Conservation (phyloP, 2,797 vertebrate genomes). For the Apogon talboti region DNA sequence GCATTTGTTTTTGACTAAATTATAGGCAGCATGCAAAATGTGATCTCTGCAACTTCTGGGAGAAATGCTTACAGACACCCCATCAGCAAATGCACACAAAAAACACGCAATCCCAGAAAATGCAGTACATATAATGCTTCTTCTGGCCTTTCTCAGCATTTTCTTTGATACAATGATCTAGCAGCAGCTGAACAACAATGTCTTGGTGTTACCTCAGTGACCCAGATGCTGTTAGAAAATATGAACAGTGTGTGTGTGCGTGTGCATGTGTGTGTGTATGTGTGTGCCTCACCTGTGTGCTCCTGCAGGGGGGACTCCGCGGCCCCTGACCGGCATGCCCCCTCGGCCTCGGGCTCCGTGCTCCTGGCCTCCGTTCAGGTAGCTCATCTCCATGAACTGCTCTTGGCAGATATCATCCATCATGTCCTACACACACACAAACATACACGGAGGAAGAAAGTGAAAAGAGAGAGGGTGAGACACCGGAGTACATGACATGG, state of each 20-base stretch:
- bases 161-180: neutral
- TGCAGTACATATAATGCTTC: neutral
- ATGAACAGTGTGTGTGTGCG: neutral
- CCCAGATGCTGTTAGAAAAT: neutral
- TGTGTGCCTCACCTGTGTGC: conserved; percentile 87
- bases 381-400: conserved; percentile 97
- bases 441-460: neutral
- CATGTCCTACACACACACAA: conserved; percentile 87
- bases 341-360: conserved; percentile 89
- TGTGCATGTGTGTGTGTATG: neutral
- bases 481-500: conserved; percentile 7
- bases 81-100: neutral
- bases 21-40: neutral
- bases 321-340: conserved; percentile 89
- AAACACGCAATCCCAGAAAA: neutral
- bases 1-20: neutral
- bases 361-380: conserved; percentile 94
- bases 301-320: conserved; percentile 89
- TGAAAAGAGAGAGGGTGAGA: conserved; percentile 7
- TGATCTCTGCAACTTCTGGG: neutral
- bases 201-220: conserved; percentile 15
- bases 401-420: conserved; percentile 99
- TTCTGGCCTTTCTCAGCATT: conserved; percentile 4
- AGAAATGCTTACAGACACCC: neutral
- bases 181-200: neutral